phyloP scores from a whole-genome alignment of 23 tunicate species.

The Trididemnum nubilum region DNA sequence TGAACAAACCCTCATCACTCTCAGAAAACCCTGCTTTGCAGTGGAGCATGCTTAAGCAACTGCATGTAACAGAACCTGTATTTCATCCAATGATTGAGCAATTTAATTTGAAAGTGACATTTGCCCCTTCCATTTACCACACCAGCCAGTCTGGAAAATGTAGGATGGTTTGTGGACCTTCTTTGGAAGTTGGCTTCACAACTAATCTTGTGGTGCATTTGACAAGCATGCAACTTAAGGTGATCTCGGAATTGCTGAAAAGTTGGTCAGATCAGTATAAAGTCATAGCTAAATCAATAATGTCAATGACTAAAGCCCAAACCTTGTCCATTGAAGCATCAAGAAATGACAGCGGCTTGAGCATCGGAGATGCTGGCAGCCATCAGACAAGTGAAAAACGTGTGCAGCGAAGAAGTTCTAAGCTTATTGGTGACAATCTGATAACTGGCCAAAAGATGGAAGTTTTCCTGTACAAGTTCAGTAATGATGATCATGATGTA shows the following conservation, averaged over 20 bases:
- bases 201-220: constrained; percentile 37
- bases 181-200: constrained; percentile 49
- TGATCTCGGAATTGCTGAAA: not conserved
- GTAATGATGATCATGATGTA: constrained; percentile 8
- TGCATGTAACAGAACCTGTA: constrained; percentile 7
- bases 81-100: constrained; percentile 67
- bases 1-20: constrained; percentile 36
- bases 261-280: not conserved
- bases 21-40: constrained; percentile 72
- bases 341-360: constrained; percentile 27
- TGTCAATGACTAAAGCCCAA: not conserved
- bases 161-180: constrained; percentile 59
- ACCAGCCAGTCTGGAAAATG: not conserved
- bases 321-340: not conserved
- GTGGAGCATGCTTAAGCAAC: constrained; percentile 44
- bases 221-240: constrained; percentile 34
- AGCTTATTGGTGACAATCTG: constrained; percentile 49
- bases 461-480: constrained; percentile 31
- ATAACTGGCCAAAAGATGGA: constrained; percentile 45
- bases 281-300: not conserved
- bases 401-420: constrained; percentile 24
- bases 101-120: constrained; percentile 42
- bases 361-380: constrained; percentile 25
- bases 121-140: constrained; percentile 57
- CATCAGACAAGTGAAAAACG: constrained; percentile 34